Percentiles rank a stretch among this genome's conserved stretches.
phyloP scores from a whole-genome alignment of 64 coral and sea anemone species.

The Cladopsammia gracilis region DNA sequence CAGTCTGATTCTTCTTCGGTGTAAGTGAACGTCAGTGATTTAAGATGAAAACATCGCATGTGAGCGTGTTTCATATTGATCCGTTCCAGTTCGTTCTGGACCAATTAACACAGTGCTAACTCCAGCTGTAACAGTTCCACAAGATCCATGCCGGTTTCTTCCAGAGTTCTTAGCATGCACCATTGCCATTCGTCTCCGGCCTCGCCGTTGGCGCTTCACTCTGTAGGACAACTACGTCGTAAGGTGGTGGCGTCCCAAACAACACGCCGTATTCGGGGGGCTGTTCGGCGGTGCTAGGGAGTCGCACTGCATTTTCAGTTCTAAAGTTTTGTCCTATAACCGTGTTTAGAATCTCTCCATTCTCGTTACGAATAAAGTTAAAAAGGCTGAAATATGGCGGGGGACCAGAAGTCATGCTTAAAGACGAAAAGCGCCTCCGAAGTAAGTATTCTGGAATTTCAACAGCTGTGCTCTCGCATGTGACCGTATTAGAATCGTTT shows the following conservation, averaged over 20 bases:
- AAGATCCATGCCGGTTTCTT: neutral
- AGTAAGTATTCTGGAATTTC: constrained; percentile 45
- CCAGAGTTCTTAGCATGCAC: neutral
- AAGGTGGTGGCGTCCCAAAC: constrained; percentile 12
- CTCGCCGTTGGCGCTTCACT: neutral
- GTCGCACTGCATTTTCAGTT: neutral
- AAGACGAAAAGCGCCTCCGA: constrained; percentile 22
- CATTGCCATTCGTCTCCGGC: neutral
- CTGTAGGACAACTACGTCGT: constrained; percentile 4
- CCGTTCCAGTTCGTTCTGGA: neutral
- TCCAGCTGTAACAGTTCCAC: neutral
- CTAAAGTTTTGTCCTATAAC: constrained; percentile 17
- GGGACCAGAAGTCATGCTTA: constrained; percentile 19
- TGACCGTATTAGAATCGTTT: constrained; percentile 4
- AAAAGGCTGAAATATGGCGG: constrained; percentile 56
- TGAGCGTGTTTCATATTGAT: neutral
- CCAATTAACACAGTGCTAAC: neutral
- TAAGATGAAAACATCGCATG: neutral
- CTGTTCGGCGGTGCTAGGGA: constrained; percentile 8
- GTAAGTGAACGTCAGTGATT: neutral
- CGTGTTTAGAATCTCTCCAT: constrained; percentile 9
- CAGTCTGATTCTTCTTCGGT: neutral
- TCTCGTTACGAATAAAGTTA: constrained; percentile 25
- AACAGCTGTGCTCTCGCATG: constrained; percentile 5
- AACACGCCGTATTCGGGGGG: constrained; percentile 20